These are phyloP conservation scores for Rissa tridactyla DNA, from an alignment of 2,113 vertebrate species.

Conservation along the genomic window DNA sequence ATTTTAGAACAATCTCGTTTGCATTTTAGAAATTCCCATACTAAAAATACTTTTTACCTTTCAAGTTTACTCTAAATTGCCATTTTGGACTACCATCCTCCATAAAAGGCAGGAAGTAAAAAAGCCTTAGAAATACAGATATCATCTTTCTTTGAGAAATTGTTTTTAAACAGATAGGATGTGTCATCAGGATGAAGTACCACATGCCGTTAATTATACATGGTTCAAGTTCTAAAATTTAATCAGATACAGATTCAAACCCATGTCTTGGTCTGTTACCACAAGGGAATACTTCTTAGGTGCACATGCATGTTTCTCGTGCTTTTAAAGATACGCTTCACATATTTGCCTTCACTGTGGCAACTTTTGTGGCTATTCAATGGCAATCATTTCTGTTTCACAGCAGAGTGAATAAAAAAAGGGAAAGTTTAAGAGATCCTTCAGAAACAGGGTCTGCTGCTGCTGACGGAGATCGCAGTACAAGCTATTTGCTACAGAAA, in stretches of 20 bases:
- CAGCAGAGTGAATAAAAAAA: not conserved
- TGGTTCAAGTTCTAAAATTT: conserved; percentile 1
- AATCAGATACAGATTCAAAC: conserved; percentile 13
- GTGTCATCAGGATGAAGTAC: not conserved
- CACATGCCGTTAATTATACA: not conserved
- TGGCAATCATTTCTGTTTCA: not conserved
- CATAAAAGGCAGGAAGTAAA: not conserved
- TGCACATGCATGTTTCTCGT: not conserved
- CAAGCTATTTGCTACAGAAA: not conserved
- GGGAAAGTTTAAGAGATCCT: not conserved
- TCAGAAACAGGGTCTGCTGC: not conserved
- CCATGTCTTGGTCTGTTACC: not conserved
- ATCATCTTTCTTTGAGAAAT: conserved; percentile 15
- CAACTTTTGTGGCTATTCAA: not conserved
- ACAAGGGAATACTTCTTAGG: not conserved
- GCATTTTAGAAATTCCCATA: not conserved
- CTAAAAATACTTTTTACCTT: not conserved
- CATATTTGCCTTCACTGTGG: not conserved
- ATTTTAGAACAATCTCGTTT: not conserved
- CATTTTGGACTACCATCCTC: not conserved
- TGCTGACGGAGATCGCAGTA: not conserved
- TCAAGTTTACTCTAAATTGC: not conserved
- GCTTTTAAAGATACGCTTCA: not conserved
- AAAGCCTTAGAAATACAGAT: not conserved
- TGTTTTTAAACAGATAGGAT: not conserved